phyloP scores from a whole-genome alignment of 2,797 vertebrate genomes.

The Micropoecilia bifurca region DNA sequence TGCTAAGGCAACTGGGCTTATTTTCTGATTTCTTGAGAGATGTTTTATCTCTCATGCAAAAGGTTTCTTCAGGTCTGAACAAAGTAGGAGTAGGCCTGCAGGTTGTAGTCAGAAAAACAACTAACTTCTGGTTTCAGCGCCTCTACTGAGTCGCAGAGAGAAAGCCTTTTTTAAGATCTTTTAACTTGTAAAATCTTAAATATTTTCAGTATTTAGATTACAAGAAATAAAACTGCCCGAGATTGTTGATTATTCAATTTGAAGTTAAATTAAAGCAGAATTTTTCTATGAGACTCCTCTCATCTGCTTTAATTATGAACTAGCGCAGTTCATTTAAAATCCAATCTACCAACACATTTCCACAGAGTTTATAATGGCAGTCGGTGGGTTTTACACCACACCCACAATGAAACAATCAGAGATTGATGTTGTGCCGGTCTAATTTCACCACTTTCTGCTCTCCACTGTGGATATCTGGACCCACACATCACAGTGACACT shows the following conservation, averaged over 20 bases:
- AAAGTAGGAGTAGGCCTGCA: neutral
- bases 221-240: neutral
- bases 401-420: neutral
- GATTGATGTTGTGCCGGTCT: neutral
- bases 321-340: neutral
- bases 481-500: neutral
- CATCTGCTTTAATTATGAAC: neutral
- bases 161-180: neutral
- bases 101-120: neutral
- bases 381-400: neutral
- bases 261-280: neutral
- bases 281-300: neutral
- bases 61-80: neutral
- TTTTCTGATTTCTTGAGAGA: neutral
- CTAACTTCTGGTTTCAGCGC: neutral
- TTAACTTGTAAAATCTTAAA: neutral
- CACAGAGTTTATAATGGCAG: neutral
- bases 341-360: neutral
- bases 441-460: neutral
- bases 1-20: neutral
- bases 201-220: conserved; percentile 2
- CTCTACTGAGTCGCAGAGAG: neutral
- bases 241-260: neutral
- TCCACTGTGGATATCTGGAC: neutral
- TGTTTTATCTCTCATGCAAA: neutral